These are phyloP conservation scores for Sebastes elongatus DNA, from an alignment of 2,797 vertebrate genomes.

Conservation along the genomic window DNA sequence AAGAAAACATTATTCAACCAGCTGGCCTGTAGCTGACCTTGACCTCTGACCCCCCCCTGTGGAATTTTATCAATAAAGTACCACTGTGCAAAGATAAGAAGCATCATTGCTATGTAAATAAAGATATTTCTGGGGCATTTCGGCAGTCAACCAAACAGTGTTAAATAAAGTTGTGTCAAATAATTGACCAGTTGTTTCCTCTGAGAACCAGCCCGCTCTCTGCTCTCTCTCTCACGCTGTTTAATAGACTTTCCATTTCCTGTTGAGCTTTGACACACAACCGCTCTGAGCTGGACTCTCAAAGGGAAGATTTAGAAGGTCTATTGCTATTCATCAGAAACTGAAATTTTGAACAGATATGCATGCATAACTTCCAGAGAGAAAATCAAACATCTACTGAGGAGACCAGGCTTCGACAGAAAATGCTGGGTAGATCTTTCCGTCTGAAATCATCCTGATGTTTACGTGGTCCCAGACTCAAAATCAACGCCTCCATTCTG, in stretches of 20 bases:
- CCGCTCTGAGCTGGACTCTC: neutral
- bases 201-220: slow-evolving; percentile 67
- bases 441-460: neutral
- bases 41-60: neutral
- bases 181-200: slow-evolving; percentile 54
- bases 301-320: slow-evolving; percentile 7
- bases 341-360: neutral
- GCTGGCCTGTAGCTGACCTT: neutral
- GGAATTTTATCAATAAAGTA: neutral
- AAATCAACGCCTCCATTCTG: slow-evolving; percentile 55
- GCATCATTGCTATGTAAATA: neutral
- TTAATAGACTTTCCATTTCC: slow-evolving; percentile 79
- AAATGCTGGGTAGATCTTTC: neutral
- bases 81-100: neutral
- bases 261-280: slow-evolving; percentile 55
- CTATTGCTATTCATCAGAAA: neutral
- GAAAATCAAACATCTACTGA: neutral
- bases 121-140: neutral
- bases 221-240: slow-evolving; percentile 67
- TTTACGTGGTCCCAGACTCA: slow-evolving; percentile 38
- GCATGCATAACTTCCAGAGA: neutral
- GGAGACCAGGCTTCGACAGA: neutral
- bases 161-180: slow-evolving; percentile 22
- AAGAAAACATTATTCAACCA: neutral
- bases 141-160: neutral